These are phyloP conservation scores for Cyphomyrmex costatus DNA, from an alignment of 1,140 invertebrate genomes.

Conservation along the genomic window DNA sequence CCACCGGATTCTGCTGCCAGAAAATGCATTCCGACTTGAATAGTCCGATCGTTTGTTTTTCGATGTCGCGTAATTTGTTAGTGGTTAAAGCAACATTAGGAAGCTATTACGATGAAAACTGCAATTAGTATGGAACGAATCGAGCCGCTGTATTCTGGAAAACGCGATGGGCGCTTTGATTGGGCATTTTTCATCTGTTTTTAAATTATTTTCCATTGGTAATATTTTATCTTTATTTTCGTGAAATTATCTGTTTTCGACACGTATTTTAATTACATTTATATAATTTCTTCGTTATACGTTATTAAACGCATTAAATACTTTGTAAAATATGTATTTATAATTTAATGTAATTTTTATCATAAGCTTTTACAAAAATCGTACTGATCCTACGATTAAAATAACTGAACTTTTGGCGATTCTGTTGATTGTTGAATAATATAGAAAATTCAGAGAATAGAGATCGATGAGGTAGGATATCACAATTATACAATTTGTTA, in stretches of 20 bases:
- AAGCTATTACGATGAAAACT: constrained; percentile 32
- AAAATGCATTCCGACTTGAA: constrained; percentile 63
- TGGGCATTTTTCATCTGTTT: neutral
- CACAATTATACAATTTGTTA: constrained; percentile 24
- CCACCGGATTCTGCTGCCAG: constrained; percentile 37
- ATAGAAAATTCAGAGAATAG: constrained; percentile 4
- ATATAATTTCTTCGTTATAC: neutral
- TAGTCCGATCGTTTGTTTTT: constrained; percentile 44
- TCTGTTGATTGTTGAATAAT: neutral
- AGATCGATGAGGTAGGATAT: neutral
- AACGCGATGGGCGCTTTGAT: neutral
- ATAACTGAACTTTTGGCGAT: neutral
- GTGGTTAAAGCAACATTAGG: constrained; percentile 10
- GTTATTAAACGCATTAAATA: constrained; percentile 1
- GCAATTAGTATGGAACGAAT: neutral
- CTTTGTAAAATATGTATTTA: neutral
- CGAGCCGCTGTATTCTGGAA: neutral
- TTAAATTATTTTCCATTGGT: neutral
- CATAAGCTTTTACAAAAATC: neutral
- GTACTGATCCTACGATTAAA: neutral
- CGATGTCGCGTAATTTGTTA: constrained; percentile 47
- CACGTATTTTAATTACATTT: neutral
- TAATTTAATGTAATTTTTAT: neutral
- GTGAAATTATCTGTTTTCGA: constrained; percentile 16
- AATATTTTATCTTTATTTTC: neutral